These are phyloP conservation scores for Chelon auratus DNA, from an alignment of 2,797 vertebrate species.

Conservation along the genomic window DNA sequence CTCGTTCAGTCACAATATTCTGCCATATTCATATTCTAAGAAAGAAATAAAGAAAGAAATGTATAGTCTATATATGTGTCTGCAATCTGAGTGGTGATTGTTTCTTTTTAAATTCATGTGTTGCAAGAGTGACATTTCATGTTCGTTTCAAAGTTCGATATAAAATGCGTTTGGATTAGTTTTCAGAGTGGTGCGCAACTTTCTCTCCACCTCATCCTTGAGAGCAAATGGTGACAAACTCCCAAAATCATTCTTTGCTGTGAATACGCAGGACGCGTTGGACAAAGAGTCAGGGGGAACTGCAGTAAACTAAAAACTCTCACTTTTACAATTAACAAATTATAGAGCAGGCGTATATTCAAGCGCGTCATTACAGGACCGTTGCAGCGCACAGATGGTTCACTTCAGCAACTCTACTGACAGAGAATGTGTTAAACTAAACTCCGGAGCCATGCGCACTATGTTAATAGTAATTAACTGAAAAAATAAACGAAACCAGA, in stretches of 20 bases:
- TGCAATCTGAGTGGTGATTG: too few relatives aligned
- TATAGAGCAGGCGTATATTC: conserved; percentile 2
- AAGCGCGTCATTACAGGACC: neutral
- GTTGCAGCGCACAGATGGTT: neutral
- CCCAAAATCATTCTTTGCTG: neutral
- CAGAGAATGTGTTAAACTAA: neutral
- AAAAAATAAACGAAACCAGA: neutral
- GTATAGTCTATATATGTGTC: too few relatives aligned
- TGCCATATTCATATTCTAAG: neutral
- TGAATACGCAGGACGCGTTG: neutral
- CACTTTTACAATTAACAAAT: neutral
- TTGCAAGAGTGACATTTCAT: too few relatives aligned
- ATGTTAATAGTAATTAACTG: neutral
- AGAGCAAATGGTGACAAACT: neutral
- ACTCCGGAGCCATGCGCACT: neutral
- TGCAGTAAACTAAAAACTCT: neutral
- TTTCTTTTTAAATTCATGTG: too few relatives aligned
- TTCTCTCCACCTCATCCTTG: neutral
- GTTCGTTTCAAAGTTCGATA: too few relatives aligned
- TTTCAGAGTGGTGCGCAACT: neutral
- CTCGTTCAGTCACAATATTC: conserved; percentile 18
- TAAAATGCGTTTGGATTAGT: too few relatives aligned
- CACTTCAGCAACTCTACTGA: neutral
- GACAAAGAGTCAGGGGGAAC: neutral
- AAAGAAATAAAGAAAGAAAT: too few relatives aligned